phyloP scores from a whole-genome alignment of 2,797 vertebrate species.

The Hybognathus amarus region DNA sequence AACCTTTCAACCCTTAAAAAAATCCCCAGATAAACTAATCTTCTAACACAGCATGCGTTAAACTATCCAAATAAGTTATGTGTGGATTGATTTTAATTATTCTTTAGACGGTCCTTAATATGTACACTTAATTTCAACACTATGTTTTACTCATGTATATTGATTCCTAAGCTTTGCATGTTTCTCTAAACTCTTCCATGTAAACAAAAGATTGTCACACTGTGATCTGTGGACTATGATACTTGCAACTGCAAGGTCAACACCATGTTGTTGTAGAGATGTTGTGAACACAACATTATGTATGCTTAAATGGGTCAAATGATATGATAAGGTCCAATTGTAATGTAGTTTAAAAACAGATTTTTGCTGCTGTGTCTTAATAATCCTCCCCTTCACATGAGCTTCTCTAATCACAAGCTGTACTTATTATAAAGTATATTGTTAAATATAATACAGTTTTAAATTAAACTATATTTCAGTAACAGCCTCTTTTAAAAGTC shows the following conservation, averaged over 20 bases:
- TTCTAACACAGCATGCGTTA: background rate
- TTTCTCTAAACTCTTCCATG: background rate
- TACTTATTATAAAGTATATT: background rate
- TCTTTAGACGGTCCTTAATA: background rate
- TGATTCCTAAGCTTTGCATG: background rate
- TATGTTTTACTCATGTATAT: background rate
- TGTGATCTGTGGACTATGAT: constrained; percentile 27
- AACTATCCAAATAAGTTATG: background rate
- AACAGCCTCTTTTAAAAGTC: background rate
- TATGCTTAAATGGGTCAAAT: constrained; percentile 1
- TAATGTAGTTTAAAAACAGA: background rate
- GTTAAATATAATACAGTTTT: background rate
- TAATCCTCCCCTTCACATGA: background rate
- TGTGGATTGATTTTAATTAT: background rate
- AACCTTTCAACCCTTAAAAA: background rate
- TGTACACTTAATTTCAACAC: background rate
- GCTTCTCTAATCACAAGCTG: background rate
- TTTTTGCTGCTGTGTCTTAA: background rate
- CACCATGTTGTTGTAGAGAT: background rate
- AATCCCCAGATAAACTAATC: background rate
- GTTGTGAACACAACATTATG: background rate
- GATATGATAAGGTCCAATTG: background rate
- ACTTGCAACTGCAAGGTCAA: constrained; percentile 1
- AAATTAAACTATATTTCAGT: background rate
- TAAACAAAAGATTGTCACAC: background rate